Base-by-base conservation (phyloP, 1,140 invertebrate species). In the Condylostylus longicornis region DNA sequence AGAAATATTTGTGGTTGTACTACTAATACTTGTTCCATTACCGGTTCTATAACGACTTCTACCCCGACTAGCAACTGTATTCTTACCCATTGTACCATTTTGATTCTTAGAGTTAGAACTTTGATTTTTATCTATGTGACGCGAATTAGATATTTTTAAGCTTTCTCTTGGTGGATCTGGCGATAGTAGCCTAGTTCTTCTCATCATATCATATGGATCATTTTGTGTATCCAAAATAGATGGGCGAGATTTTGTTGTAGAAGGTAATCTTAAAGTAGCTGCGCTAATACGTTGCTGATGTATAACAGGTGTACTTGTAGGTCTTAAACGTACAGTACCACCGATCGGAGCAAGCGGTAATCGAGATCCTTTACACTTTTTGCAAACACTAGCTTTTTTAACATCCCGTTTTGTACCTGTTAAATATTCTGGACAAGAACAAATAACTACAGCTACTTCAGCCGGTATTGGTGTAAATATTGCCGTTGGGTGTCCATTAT, bases 151-250 rank as follows among this genome's bases (percentile, higher is more conserved):
- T 36, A 50, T 47, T n/a, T n/a, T n/a, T n/a, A n/a, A n/a, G n/a
- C n/a, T n/a, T n/a, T n/a, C n/a, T n/a, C n/a, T n/a, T n/a, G n/a
- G n/a, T 5, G 53, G 54, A 33, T 59, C 57, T 6, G 76, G 74
- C 14, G 76, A 72, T 27, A 71, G 63, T 41, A 85, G 51, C 43
- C 80, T 68, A 43, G 72, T 79, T 37, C 78, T 65, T 48, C 82
- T 67, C 75, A 85, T 81, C 38, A 81, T 65, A 59, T 83, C 80
- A 61, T 84, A 85, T 1, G 81, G 80, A 62, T 84, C 80, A 42
- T 64, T 68, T 50, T 67, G 67, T 22, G 61, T 58, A 53, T 72
- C 63, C 35, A 70, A 41, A 46, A 75, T 77, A 19, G 68, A 67
- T 28, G 73, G 71, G 46, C 74, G 62, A 30, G 69, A 61, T 43